Conservation (phyloP, 2,113 vertebrate genomes). For the Hydropotes inermis region DNA sequence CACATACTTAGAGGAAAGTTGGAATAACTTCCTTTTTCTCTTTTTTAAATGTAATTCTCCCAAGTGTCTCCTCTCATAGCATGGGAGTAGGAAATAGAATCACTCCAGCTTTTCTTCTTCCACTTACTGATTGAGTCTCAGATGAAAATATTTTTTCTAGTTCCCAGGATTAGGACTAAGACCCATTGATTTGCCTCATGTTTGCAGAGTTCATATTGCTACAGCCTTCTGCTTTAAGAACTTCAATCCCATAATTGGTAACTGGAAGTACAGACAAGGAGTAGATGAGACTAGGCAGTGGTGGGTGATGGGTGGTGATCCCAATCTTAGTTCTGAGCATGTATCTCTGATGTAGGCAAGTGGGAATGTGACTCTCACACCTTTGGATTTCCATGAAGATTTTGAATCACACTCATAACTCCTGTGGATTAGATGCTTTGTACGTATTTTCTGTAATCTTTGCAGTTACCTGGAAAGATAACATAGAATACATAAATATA, state of each 20-base stretch:
- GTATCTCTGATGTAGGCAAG: neutral
- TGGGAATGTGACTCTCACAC: neutral
- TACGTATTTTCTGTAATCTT: neutral
- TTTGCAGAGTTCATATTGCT: neutral
- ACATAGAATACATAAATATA: neutral
- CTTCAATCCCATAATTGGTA: neutral
- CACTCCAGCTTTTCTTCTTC: neutral
- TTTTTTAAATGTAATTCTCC: neutral
- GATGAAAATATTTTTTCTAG: neutral
- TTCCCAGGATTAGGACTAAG: neutral
- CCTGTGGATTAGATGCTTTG: neutral
- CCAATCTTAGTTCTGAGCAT: neutral
- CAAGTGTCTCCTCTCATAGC: neutral
- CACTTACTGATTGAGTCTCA: neutral
- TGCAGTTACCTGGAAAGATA: neutral
- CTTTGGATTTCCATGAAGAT: neutral
- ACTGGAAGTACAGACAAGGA: neutral
- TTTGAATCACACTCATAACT: neutral
- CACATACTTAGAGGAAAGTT: neutral
- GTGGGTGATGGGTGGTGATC: neutral
- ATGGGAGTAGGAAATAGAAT: neutral
- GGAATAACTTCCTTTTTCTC: neutral
- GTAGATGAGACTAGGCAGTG: neutral
- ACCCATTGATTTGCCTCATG: neutral
- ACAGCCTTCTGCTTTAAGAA: neutral